phyloP scores from a whole-genome alignment of 2,888 invertebrate genomes.

The Drosophila affinis region DNA sequence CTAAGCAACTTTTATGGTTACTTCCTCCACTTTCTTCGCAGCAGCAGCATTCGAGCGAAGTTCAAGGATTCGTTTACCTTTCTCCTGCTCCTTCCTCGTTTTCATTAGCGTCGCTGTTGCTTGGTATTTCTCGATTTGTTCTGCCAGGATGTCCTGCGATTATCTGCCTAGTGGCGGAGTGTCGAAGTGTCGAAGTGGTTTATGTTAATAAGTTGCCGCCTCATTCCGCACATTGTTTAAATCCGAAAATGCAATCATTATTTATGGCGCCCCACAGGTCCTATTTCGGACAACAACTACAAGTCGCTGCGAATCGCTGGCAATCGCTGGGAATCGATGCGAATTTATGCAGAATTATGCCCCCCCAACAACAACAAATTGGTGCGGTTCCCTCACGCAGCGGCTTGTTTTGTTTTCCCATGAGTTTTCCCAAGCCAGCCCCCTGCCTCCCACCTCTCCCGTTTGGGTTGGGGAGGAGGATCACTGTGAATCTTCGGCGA shows the following conservation, averaged over 20 bases:
- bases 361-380: too few relatives aligned
- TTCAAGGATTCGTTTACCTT: constrained; percentile 42
- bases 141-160: constrained; percentile 36
- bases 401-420: background rate
- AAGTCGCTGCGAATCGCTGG: constrained; percentile 34
- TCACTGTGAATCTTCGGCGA: too few relatives aligned
- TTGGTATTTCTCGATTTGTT: background rate
- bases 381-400: background rate
- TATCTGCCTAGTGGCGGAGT: constrained; percentile 43
- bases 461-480: too few relatives aligned
- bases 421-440: too few relatives aligned
- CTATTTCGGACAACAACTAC: constrained; percentile 24
- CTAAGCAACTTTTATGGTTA: constrained; percentile 31
- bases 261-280: constrained; percentile 42
- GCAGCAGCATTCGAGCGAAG: constrained; percentile 8
- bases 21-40: constrained; percentile 9
- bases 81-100: background rate
- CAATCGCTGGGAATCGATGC: constrained; percentile 33
- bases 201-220: constrained; percentile 58
- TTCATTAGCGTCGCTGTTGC: constrained; percentile 6
- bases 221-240: constrained; percentile 20
- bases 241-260: constrained; percentile 46
- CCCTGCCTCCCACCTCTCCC: too few relatives aligned
- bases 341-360: constrained; percentile 55
- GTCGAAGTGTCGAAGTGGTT: constrained; percentile 35